Conservation (phyloP, 2,113 vertebrate genomes). For the Peromyscus polionotus region DNA sequence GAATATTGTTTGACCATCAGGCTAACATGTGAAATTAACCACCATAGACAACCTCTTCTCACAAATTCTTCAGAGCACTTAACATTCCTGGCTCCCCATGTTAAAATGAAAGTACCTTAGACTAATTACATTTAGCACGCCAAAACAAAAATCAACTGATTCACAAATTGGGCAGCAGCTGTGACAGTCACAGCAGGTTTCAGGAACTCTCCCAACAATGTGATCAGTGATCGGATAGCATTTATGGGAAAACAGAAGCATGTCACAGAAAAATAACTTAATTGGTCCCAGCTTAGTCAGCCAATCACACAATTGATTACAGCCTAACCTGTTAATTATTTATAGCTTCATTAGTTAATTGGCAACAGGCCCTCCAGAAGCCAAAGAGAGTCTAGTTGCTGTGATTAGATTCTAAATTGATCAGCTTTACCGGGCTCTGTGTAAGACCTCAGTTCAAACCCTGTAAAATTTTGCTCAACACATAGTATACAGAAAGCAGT, state of each 20-base stretch:
- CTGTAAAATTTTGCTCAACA: background rate
- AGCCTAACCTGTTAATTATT: background rate
- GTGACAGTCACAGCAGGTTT: background rate
- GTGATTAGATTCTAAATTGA: background rate
- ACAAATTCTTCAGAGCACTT: background rate
- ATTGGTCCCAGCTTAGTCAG: background rate
- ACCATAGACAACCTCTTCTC: background rate
- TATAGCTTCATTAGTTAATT: background rate
- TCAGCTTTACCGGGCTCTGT: background rate
- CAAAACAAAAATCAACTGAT: background rate
- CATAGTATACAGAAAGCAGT: background rate
- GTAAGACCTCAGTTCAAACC: background rate
- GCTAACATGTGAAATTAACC: background rate
- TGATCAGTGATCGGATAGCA: background rate
- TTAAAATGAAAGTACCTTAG: background rate
- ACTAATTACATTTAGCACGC: background rate
- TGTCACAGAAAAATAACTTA: background rate
- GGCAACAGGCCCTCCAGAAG: background rate
- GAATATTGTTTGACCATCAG: background rate
- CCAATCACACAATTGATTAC: background rate
- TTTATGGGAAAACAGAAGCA: background rate
- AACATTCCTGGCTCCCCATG: slow-evolving; percentile 1
- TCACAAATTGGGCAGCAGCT: background rate
- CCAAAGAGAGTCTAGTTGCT: background rate
- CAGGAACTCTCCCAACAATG: background rate